A percentile compares a stretch with the other conserved stretches of the same genome.
These are phyloP conservation scores for Amphiduros pacificus DNA, from an alignment of 2,888 invertebrate species.

Conservation along the genomic window DNA sequence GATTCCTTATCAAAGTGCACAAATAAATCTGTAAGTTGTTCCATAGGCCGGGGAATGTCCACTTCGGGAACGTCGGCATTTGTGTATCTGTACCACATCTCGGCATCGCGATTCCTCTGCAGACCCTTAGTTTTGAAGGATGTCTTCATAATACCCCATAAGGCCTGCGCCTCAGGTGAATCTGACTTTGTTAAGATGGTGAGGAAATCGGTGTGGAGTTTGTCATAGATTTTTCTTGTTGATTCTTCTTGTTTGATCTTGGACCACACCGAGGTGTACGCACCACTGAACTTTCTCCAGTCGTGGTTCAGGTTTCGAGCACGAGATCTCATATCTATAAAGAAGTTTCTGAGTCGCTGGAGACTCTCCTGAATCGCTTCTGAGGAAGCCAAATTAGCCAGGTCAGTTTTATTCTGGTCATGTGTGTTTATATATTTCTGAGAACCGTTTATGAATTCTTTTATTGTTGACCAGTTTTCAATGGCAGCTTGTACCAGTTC, in stretches of 20 bases:
- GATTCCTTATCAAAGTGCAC: background rate
- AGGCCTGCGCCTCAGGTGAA: too few species aligned
- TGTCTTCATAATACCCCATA: too few species aligned
- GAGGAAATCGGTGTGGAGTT: too few species aligned
- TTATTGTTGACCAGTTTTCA: conserved; percentile 6
- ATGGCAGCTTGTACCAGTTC: background rate
- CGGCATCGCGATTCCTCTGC: too few species aligned
- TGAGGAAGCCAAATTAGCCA: background rate
- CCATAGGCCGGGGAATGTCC: background rate
- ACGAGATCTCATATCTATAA: conserved; percentile 11
- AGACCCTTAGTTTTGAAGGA: too few species aligned
- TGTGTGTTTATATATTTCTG: background rate
- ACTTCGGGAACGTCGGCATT: conserved; percentile 3
- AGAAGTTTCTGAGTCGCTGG: conserved; percentile 2
- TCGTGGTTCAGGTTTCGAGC: conserved; percentile 17
- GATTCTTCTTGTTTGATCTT: conserved; percentile 1
- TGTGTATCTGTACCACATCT: background rate
- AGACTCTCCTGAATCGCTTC: background rate
- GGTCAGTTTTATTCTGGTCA: background rate
- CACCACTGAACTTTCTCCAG: conserved; percentile 9
- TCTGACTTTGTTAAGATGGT: too few species aligned
- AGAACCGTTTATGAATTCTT: background rate
- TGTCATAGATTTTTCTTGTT: conserved; percentile 2
- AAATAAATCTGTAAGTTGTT: background rate
- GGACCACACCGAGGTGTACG: background rate